Evolutionary conservation across 2,888 invertebrate species (phyloP), one percentile per base, ranked within the genome.

Genomic region (Lasioglossum morio): DNA sequence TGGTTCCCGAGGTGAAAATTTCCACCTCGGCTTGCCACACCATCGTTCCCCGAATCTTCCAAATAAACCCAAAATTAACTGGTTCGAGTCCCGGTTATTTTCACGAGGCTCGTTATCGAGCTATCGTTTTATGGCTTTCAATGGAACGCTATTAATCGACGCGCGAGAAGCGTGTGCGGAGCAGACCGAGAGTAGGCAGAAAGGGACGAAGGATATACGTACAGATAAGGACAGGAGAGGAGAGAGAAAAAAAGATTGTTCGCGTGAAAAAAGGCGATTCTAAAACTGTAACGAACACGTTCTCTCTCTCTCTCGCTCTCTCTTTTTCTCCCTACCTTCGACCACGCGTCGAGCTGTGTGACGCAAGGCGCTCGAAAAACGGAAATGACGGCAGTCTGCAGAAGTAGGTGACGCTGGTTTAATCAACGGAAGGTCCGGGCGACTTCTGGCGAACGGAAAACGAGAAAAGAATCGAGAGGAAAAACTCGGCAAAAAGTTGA

Each of bases 361-460:
- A 85, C 86, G 86, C 78, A 79, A 79, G 78, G 66, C 69, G 78
- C 57, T 78, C 79, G 86, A 75, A 79, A 79, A 87, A 86, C 82
- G 86, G 86, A 86, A 85, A 77, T 82, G 82, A 82, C 86, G 86
- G 34, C 69, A 69, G 78, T 77, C 19, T 48, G 30, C 77, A 57
- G 63, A 85, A 89, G 79, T 85, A 79, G 82, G 73, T 77, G 75
- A 79, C 78, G 78, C 78, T n/a, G 66, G 72, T 60, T 79, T 72
- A 81, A 40, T 79, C 85, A 77, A 43, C 85, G 85, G 60, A 76
- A 76, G 79, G 53, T 43, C 60, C 57, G 63, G 63, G 30, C 63
- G 16, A 73, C 66, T 46, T 23, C 34, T 10, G 16, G n/a, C 30
- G 4, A 5, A 23, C 48, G 34, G 23, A 27, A 23, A 40, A 8